Conservation (phyloP, 2,113 vertebrate genomes). For the Bos javanicus region DNA sequence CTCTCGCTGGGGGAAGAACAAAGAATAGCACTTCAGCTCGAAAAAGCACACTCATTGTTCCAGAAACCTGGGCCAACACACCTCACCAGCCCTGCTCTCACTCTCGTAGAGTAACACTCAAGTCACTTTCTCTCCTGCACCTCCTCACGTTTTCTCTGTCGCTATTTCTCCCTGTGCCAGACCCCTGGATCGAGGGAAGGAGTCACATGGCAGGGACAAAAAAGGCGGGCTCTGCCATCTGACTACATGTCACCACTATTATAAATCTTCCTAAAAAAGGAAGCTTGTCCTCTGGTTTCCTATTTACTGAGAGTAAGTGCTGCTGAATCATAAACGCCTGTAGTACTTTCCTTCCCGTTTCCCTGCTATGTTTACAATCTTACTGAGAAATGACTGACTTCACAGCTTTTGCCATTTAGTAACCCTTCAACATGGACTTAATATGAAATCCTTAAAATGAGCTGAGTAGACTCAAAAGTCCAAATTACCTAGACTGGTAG, state of each 20-base stretch:
- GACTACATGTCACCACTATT: conserved; percentile 44
- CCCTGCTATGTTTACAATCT: conserved; percentile 71
- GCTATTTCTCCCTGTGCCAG: background rate
- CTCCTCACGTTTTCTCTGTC: background rate
- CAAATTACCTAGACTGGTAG: conserved; percentile 27
- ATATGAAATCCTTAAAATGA: conserved; percentile 64
- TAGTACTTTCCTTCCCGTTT: conserved; percentile 50
- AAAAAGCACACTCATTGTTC: background rate
- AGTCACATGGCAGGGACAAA: background rate
- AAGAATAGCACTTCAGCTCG: background rate
- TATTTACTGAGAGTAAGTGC: conserved; percentile 69
- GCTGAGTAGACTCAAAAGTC: conserved; percentile 34
- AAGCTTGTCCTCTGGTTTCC: conserved; percentile 76
- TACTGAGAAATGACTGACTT: conserved; percentile 69
- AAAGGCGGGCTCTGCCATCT: conserved; percentile 37
- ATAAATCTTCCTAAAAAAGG: conserved; percentile 70
- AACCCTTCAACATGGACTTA: conserved; percentile 46
- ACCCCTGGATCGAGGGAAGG: background rate
- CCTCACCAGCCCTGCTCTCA: background rate
- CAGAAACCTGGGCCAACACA: background rate
- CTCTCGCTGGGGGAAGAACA: background rate
- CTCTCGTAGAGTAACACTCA: background rate
- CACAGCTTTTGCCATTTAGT: conserved; percentile 67
- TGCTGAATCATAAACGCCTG: background rate
- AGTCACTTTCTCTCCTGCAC: background rate